Conservation (phyloP, 1,140 invertebrate genomes). For the Heterodera schachtii region DNA sequence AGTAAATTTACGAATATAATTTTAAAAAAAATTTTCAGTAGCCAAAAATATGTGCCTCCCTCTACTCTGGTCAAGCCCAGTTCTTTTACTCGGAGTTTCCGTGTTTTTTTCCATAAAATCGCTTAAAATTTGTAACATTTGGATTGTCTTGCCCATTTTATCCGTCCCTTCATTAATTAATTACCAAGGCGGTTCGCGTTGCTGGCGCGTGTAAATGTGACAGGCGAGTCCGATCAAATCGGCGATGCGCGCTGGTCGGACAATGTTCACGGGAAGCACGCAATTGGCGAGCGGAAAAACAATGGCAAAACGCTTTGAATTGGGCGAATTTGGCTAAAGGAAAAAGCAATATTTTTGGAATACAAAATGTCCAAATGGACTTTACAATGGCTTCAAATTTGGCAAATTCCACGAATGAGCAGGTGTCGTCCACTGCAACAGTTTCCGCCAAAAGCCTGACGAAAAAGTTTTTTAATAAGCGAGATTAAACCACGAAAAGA, state of each 20-base stretch:
- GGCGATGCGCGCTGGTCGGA: constrained; percentile 10
- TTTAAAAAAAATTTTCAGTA: no score
- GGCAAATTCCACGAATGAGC: constrained; percentile 13
- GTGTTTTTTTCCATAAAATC: no score
- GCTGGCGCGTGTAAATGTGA: not conserved
- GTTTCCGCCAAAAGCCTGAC: constrained; percentile 7
- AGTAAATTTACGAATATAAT: no score
- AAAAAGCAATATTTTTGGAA: not conserved
- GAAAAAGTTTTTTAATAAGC: not conserved
- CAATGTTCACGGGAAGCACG: constrained; percentile 2
- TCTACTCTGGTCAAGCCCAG: no score
- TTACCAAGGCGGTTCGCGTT: not conserved
- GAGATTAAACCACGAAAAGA: not conserved
- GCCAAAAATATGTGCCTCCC: no score
- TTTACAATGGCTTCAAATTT: constrained; percentile 25
- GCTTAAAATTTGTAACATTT: no score
- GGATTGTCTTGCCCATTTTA: no score
- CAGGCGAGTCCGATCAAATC: constrained; percentile 26
- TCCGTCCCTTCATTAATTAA: no score
- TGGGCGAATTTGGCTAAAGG: not conserved
- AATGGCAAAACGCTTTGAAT: constrained; percentile 20
- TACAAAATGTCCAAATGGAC: not conserved
- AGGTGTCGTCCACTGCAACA: not conserved
- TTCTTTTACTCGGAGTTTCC: no score
- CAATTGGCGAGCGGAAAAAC: constrained; percentile 7